Conservation (phyloP, 2,113 vertebrate genomes). For the Tretioscincus oriximinensis region DNA sequence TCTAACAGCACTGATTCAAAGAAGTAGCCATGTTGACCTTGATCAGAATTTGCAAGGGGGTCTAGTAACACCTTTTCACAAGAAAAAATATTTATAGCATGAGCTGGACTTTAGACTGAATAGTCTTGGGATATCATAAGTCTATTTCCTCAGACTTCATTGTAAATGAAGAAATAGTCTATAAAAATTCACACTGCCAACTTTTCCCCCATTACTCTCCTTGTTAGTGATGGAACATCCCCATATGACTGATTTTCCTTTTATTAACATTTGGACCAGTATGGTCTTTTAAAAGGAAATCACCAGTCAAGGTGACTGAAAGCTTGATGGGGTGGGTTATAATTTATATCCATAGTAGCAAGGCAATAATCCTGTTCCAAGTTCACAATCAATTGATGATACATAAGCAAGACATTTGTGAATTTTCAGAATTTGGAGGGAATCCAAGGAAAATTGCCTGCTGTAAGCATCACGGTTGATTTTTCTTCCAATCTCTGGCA, state of each 20-base stretch:
- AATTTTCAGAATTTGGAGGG: neutral
- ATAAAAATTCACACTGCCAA: too few relatives aligned
- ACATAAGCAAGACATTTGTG: neutral
- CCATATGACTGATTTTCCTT: neutral
- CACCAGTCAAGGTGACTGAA: slow-evolving; percentile 20
- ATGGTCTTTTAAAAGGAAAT: slow-evolving; percentile 3
- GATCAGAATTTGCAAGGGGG: too few relatives aligned
- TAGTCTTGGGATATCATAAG: too few relatives aligned
- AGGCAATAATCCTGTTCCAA: neutral
- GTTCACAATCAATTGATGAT: neutral
- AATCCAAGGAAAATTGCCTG: neutral
- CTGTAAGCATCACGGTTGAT: neutral
- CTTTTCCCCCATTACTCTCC: too few relatives aligned
- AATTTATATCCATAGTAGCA: slow-evolving; percentile 15
- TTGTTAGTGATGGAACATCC: too few relatives aligned
- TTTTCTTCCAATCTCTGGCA: neutral
- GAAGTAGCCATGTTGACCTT: too few relatives aligned
- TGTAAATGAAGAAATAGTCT: too few relatives aligned
- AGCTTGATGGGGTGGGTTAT: slow-evolving; percentile 3
- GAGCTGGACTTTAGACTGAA: too few relatives aligned
- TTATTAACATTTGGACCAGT: slow-evolving; percentile 15
- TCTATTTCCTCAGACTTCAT: too few relatives aligned
- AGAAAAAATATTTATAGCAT: too few relatives aligned
- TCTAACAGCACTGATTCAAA: too few relatives aligned
- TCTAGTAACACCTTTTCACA: too few relatives aligned